Percentiles rank a stretch among this genome's conserved stretches.
Conservation (phyloP, 1,140 invertebrate species). For the Drosophila nigrodunni region DNA sequence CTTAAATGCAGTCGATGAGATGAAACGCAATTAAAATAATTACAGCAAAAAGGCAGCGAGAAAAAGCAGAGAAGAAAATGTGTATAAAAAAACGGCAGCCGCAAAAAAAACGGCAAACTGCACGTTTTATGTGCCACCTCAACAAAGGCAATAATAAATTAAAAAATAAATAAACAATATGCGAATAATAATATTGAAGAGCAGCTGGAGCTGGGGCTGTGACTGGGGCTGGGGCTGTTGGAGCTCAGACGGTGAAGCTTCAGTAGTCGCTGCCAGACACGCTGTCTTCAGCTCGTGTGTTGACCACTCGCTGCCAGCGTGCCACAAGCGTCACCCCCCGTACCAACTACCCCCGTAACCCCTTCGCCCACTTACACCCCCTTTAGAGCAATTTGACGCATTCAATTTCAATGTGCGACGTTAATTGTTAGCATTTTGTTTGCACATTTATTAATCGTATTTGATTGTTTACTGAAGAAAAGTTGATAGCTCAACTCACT, state of each 20-base stretch:
- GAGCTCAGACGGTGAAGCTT: not conserved
- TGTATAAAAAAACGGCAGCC: constrained; percentile 35
- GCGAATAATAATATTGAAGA: constrained; percentile 38
- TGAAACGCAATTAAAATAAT: constrained; percentile 64
- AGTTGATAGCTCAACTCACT: not conserved
- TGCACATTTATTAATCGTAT: constrained; percentile 54
- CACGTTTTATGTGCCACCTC: constrained; percentile 51
- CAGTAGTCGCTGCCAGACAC: constrained; percentile 36
- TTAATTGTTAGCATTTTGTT: constrained; percentile 59
- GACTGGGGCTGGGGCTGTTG: not conserved
- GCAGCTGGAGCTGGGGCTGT: constrained; percentile 17
- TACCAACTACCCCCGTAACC: not conserved
- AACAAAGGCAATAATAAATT: constrained; percentile 21
- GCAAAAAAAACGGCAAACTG: constrained; percentile 47
- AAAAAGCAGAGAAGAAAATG: not conserved
- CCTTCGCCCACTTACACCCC: not conserved
- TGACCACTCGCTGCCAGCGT: constrained; percentile 45
- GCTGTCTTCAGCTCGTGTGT: constrained; percentile 41
- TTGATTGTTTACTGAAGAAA: constrained; percentile 47
- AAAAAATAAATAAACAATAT: constrained; percentile 37
- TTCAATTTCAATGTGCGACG: constrained; percentile 45
- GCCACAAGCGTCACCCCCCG: constrained; percentile 10
- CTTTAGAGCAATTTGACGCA: not conserved
- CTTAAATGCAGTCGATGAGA: constrained; percentile 50
- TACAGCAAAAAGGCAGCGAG: constrained; percentile 8